Conservation (phyloP, 2,797 vertebrate genomes). For the Sebastes kiyomatsui region DNA sequence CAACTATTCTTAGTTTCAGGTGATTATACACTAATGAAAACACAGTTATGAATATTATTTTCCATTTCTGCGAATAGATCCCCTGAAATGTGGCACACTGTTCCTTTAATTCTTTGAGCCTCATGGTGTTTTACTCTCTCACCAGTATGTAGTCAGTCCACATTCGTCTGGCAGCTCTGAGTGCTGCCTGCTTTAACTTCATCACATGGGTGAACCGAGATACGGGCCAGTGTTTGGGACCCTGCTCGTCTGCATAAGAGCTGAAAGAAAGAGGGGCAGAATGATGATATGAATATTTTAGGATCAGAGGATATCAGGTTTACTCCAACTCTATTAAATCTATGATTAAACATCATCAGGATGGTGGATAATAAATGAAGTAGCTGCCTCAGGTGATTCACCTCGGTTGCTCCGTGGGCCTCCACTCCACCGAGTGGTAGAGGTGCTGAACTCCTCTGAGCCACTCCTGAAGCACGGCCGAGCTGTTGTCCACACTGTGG, state of each 20-base stretch:
- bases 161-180: constrained; percentile 84
- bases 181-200: constrained; percentile 88
- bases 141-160: constrained; percentile 93
- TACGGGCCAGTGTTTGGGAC: constrained; percentile 89
- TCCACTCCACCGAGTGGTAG: constrained; percentile 90
- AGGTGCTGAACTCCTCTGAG: constrained; percentile 82
- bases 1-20: too few species aligned
- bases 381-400: constrained; percentile 7
- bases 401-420: constrained; percentile 79
- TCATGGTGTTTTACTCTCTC: constrained; percentile 36
- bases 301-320: neutral
- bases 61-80: too few species aligned
- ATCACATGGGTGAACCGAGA: constrained; percentile 88
- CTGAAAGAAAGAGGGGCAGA: constrained; percentile 57
- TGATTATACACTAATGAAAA: too few species aligned
- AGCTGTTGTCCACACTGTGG: constrained; percentile 90
- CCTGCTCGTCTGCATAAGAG: constrained; percentile 86
- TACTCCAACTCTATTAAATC: neutral
- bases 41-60: too few species aligned
- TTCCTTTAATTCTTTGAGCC: too few species aligned
- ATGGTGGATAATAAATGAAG: neutral
- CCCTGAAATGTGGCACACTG: too few species aligned
- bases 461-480: constrained; percentile 89
- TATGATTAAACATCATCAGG: neutral
- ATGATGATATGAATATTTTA: neutral